These are phyloP conservation scores for Coranthus polyacanthus DNA, from an alignment of 2,797 vertebrate species.

Conservation along the genomic window DNA sequence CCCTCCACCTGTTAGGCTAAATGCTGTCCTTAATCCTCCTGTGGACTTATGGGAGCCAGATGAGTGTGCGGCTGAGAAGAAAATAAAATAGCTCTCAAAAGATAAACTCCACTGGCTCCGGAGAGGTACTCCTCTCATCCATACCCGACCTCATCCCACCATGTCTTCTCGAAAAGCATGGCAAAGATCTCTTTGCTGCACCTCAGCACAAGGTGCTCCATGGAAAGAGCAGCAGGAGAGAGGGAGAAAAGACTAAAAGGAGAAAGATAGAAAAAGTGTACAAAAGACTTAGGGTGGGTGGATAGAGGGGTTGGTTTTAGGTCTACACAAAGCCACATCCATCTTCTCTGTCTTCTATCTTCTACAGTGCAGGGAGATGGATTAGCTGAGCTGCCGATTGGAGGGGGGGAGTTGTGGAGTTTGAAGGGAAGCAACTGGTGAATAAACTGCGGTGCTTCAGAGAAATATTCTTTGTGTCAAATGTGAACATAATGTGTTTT, in stretches of 20 bases:
- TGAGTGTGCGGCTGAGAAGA: constrained; percentile 44
- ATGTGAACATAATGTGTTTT: constrained; percentile 25
- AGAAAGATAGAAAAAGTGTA: constrained; percentile 26
- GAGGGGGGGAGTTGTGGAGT: constrained; percentile 3
- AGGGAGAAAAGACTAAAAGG: background rate
- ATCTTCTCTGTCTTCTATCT: constrained; percentile 65
- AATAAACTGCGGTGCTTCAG: constrained; percentile 34
- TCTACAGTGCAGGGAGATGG: constrained; percentile 58
- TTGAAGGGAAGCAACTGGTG: constrained; percentile 39
- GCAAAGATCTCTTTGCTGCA: constrained; percentile 45
- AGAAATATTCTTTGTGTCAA: constrained; percentile 28
- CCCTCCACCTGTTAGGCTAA: constrained; percentile 57
- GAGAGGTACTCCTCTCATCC: constrained; percentile 45
- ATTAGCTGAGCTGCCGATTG: constrained; percentile 45
- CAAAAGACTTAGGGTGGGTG: constrained; percentile 26
- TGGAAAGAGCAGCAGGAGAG: constrained; percentile 24
- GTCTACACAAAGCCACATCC: constrained; percentile 60
- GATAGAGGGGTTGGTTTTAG: constrained; percentile 20
- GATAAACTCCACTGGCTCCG: constrained; percentile 56
- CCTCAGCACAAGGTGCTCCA: constrained; percentile 27
- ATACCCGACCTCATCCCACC: constrained; percentile 34
- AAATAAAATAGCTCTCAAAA: constrained; percentile 67
- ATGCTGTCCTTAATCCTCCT: constrained; percentile 55
- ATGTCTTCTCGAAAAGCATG: constrained; percentile 48
- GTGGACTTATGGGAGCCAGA: constrained; percentile 48